Evolutionary conservation across 1,140 invertebrate species (phyloP).

Genomic region (Diploscapter pachys): DNA sequence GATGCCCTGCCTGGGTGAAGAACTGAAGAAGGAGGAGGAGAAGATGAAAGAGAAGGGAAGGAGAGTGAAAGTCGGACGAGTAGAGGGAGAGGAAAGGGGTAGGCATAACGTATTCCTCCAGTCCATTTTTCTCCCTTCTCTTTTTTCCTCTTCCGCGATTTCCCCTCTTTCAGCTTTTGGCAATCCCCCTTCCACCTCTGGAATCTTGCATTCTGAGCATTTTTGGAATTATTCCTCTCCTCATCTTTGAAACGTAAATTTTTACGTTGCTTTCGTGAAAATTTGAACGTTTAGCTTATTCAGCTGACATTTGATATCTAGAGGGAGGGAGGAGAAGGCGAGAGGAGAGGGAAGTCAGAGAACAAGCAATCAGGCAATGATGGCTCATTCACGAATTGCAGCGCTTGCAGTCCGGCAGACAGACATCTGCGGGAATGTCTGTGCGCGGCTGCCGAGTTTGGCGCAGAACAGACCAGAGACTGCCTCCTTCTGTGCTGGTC

Average conservation of each 20-base stretch:
- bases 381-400: neutral
- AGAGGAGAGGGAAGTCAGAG: neutral
- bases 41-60: neutral
- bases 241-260: no score
- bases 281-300: no score
- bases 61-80: slow-evolving; percentile 8
- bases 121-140: slow-evolving; percentile 11
- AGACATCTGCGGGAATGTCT: slow-evolving; percentile 31
- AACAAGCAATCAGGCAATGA: neutral
- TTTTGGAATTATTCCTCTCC: no score
- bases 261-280: no score
- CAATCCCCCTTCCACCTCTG: neutral
- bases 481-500: slow-evolving; percentile 36
- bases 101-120: slow-evolving; percentile 14
- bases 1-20: no score
- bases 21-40: no score
- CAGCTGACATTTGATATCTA: no score
- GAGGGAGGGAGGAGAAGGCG: neutral
- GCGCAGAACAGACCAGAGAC: slow-evolving; percentile 25
- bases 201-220: no score
- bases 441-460: slow-evolving; percentile 51
- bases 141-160: slow-evolving; percentile 2
- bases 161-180: slow-evolving; percentile 4
- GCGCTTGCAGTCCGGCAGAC: neutral
- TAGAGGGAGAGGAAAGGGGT: slow-evolving; percentile 2